Base-by-base conservation (phyloP, 35 echinoderm and acorn worm species). In the Apostichopus parvimensis region DNA sequence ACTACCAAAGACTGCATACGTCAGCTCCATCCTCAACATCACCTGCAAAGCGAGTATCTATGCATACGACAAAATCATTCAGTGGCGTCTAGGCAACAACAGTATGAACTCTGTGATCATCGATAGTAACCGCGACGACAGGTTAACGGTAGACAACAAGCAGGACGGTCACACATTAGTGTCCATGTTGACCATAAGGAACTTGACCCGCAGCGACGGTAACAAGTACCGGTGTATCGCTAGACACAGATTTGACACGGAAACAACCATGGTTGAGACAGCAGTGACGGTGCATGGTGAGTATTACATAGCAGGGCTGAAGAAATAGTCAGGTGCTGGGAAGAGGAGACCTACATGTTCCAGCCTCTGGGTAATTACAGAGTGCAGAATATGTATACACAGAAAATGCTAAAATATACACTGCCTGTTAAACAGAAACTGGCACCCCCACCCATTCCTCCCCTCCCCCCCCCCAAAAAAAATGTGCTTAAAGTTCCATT, bases 11-110 rank as follows among this genome's bases (percentile, higher is more conserved):
- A 92, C 85, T 17, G 79, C 66, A 2, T 94, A 88, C 78, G 76
- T 83, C 18, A 75, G 78, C 20, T 72, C 73, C 34, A 82, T 78
- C 22, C 10, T 96, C 0, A 96, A 84, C 68, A 64, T 96, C 17
- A 78, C 72, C 13, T 96, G 95, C 24, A 91, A 70, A 20, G 85
- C 70, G 14, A 96, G 95, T 80, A 75, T 78, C 14, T 94, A 96
- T 70, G 83, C 87, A 1, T 96, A 94, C 76, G 56, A 82, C 12
- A 56, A 24, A 17, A 77, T 94, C 17, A 34, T 34, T 34, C 7
- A 86, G 21, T 94, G 93, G 93, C 59, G 26, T 12, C 78, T 84
- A 13, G 78, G 80, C 14, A 70, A 58, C 21, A 91, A 72, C 13
- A 88, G 60, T 23, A 82, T 89, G 22, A 34, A 82, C 26, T 92